Evolutionary conservation across 2,113 vertebrate genomes (phyloP).

Genomic region (Cephalopterus ornatus): DNA sequence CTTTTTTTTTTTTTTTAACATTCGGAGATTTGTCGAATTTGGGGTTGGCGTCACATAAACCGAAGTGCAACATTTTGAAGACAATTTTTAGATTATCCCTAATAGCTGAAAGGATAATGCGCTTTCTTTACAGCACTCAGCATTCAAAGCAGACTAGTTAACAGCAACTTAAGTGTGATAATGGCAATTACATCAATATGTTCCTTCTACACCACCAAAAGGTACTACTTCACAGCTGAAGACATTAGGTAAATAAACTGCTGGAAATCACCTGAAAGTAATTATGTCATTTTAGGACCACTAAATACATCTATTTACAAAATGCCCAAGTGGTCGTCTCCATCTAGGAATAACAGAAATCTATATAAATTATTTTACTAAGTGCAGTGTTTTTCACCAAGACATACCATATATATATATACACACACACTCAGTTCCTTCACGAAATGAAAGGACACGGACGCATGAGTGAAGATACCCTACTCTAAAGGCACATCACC

Average conservation of each 20-base stretch:
- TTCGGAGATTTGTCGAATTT: constrained; percentile 59
- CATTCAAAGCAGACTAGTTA: constrained; percentile 72
- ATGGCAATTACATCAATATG: constrained; percentile 68
- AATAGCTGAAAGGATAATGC: constrained; percentile 65
- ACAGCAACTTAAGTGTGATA: constrained; percentile 73
- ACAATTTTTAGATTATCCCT: constrained; percentile 68
- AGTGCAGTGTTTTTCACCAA: not conserved
- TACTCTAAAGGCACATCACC: constrained; percentile 1
- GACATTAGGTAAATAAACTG: constrained; percentile 60
- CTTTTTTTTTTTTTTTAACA: constrained; percentile 12
- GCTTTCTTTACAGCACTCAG: constrained; percentile 57
- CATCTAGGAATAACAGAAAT: constrained; percentile 18
- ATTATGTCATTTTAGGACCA: constrained; percentile 41
- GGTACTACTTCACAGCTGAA: constrained; percentile 54
- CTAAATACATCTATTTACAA: constrained; percentile 45
- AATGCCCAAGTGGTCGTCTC: not conserved
- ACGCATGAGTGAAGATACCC: constrained; percentile 15
- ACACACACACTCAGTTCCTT: not conserved
- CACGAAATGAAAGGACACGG: constrained; percentile 38
- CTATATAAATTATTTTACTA: constrained; percentile 22
- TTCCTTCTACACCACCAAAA: constrained; percentile 56
- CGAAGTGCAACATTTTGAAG: constrained; percentile 53
- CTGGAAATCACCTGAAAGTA: constrained; percentile 58
- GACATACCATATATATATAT: not conserved
- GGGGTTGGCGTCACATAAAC: constrained; percentile 34